A percentile compares a stretch with the other conserved stretches of the same genome.
phyloP scores from a whole-genome alignment of 2,888 invertebrate species.

The Odontocolon sp. region DNA sequence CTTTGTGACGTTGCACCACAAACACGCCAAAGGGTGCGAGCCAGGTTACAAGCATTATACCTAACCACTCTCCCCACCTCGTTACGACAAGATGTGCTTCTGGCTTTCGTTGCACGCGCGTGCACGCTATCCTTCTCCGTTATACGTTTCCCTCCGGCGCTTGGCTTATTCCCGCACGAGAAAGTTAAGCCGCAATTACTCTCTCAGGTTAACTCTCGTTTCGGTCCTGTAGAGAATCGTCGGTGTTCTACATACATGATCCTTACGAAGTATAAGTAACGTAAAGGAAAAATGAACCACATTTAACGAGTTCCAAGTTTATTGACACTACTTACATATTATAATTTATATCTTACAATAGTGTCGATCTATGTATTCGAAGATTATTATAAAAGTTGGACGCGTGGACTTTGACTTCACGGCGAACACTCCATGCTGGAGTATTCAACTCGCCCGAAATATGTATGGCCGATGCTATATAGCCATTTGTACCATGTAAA shows the following conservation, averaged over 20 bases:
- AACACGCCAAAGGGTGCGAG: conserved; percentile 75
- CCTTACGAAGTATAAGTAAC: no score
- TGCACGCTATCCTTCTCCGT: conserved; percentile 41
- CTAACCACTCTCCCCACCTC: conserved; percentile 73
- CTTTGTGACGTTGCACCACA: conserved; percentile 78
- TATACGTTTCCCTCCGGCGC: conserved; percentile 6
- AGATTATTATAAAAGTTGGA: no score
- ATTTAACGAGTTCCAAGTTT: no score
- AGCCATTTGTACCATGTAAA: not conserved
- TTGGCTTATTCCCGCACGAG: conserved; percentile 45
- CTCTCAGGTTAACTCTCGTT: conserved; percentile 19
- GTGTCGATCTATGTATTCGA: no score
- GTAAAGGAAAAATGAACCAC: no score
- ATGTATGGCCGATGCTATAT: no score
- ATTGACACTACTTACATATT: no score
- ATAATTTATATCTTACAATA: no score
- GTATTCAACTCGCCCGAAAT: no score
- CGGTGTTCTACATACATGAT: not conserved
- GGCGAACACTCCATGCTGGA: no score
- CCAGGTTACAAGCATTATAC: conserved; percentile 75
- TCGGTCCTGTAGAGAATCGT: not conserved
- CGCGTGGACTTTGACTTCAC: no score
- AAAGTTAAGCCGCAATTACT: conserved; percentile 52
- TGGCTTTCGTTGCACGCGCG: conserved; percentile 67
- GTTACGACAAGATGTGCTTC: conserved; percentile 78